phyloP scores from a whole-genome alignment of 2,797 vertebrate species.

The Smutsia temminckii region DNA sequence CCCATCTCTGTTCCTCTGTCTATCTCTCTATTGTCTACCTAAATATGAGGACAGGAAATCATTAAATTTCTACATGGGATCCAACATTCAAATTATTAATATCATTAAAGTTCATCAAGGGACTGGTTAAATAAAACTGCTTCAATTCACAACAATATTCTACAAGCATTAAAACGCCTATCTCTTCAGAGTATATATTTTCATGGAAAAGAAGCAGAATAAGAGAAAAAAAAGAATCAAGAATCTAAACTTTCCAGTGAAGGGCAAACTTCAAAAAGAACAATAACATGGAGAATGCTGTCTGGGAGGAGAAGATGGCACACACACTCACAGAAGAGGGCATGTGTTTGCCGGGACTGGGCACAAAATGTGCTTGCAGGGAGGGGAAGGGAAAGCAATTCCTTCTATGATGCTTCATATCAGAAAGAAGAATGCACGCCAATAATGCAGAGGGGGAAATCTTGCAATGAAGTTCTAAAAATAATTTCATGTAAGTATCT shows the following conservation, averaged over 20 bases:
- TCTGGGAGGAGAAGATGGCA: not conserved
- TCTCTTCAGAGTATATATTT: not conserved
- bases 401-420: not conserved
- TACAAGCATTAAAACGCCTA: not conserved
- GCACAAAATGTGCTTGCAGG: not conserved
- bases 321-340: not conserved
- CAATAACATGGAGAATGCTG: too few relatives aligned
- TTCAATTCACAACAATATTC: not conserved
- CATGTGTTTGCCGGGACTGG: not conserved
- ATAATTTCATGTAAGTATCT: not conserved
- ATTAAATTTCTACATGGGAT: not conserved
- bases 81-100: too few relatives aligned
- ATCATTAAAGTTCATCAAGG: not conserved
- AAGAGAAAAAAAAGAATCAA: not conserved
- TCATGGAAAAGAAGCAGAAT: not conserved
- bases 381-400: not conserved
- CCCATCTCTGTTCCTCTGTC: not conserved
- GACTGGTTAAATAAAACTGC: not conserved
- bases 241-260: not conserved
- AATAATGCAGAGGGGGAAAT: not conserved
- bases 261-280: not conserved
- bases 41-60: not conserved
- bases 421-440: not conserved
- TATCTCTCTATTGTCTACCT: not conserved
- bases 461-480: not conserved